These are phyloP conservation scores for Elephas maximus DNA, from an alignment of 2,113 vertebrate genomes.

Conservation along the genomic window DNA sequence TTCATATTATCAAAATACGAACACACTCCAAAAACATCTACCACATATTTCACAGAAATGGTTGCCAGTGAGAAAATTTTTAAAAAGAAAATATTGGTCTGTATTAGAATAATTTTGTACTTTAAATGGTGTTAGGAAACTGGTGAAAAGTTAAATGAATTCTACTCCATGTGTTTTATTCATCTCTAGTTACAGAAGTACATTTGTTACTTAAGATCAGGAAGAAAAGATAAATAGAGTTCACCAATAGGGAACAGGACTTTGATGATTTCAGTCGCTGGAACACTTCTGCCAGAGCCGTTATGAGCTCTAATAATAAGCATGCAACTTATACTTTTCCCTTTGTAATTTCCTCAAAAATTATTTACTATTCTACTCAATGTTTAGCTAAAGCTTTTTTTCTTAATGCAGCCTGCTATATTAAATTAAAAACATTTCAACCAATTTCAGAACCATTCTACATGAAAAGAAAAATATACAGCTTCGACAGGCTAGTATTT, in stretches of 20 bases:
- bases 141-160: slow-evolving; percentile 73
- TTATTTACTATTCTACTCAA: slow-evolving; percentile 67
- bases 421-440: slow-evolving; percentile 80
- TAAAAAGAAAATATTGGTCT: slow-evolving; percentile 74
- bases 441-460: slow-evolving; percentile 73
- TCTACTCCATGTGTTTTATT: slow-evolving; percentile 78
- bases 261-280: slow-evolving; percentile 36
- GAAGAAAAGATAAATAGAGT: slow-evolving; percentile 70
- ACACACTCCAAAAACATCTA: slow-evolving; percentile 73
- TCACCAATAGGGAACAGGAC: slow-evolving; percentile 36
- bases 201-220: slow-evolving; percentile 66
- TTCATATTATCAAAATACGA: slow-evolving; percentile 79
- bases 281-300: slow-evolving; percentile 58
- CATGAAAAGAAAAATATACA: slow-evolving; percentile 78
- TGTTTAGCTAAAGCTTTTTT: slow-evolving; percentile 52
- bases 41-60: slow-evolving; percentile 73
- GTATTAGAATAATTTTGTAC: slow-evolving; percentile 74
- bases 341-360: slow-evolving; percentile 68
- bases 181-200: slow-evolving; percentile 63
- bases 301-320: slow-evolving; percentile 58
- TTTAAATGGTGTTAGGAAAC: slow-evolving; percentile 70
- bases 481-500: slow-evolving; percentile 75
- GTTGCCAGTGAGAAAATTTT: slow-evolving; percentile 71
- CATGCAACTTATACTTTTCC: slow-evolving; percentile 29
- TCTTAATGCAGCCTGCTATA: slow-evolving; percentile 68